phyloP scores from a whole-genome alignment of 1,140 invertebrate species.

The Harlomillsia oculata region DNA sequence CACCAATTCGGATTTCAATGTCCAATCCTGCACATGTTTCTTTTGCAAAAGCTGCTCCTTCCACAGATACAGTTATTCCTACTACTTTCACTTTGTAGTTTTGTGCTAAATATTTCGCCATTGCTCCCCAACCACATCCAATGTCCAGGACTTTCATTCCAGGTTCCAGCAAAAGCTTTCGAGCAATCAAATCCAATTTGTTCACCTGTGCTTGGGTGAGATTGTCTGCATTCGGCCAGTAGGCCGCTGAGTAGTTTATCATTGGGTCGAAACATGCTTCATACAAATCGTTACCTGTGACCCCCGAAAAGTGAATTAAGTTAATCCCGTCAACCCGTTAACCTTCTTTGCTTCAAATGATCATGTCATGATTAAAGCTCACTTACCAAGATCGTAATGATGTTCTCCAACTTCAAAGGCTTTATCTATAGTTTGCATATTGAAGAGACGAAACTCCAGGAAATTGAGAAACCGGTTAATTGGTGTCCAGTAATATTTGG shows the following conservation, averaged over 20 bases:
- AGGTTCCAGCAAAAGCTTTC: constrained; percentile 35
- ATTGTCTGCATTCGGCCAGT: constrained; percentile 20
- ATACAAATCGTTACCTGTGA: constrained; percentile 27
- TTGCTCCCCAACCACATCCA: constrained; percentile 10
- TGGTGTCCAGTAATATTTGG: constrained; percentile 4
- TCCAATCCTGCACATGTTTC: constrained; percentile 3
- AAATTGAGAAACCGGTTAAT: constrained; percentile 19
- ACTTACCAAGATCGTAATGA: constrained; percentile 29
- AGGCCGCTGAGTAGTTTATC: constrained; percentile 26
- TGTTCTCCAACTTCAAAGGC: constrained; percentile 24
- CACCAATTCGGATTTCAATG: not conserved
- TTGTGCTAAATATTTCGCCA: constrained; percentile 6
- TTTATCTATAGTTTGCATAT: constrained; percentile 16
- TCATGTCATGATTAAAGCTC: not conserved
- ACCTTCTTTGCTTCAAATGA: not conserved
- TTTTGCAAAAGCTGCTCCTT: constrained; percentile 3
- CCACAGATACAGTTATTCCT: constrained; percentile 4
- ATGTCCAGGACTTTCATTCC: constrained; percentile 31
- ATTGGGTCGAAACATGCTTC: constrained; percentile 17
- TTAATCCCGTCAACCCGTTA: not conserved
- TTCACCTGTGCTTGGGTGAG: constrained; percentile 34
- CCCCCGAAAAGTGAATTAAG: not conserved
- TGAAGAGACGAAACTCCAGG: constrained; percentile 14
- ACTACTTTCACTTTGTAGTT: constrained; percentile 18
- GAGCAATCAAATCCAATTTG: constrained; percentile 37